Base-by-base conservation (phyloP, 2,888 invertebrate genomes). In the Embidobia sp. region DNA sequence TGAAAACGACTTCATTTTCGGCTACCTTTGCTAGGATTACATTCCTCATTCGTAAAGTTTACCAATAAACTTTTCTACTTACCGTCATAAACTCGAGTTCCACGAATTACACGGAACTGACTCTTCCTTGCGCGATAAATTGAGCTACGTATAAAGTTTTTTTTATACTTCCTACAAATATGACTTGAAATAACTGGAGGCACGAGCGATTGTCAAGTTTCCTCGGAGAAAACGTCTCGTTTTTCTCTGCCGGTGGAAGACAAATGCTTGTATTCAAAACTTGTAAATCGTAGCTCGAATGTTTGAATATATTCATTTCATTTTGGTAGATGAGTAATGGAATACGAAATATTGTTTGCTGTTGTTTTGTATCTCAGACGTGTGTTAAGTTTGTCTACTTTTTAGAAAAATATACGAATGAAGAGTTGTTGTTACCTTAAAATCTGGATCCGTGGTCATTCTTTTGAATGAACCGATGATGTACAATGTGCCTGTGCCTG, bases 381-480 rank as follows among this genome's bases (percentile, higher is more conserved):
- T n/a, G n/a, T n/a, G n/a, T n/a, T n/a, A n/a, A n/a, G n/a, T n/a
- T n/a, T n/a, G n/a, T n/a, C n/a, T n/a, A n/a, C n/a, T n/a, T n/a
- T n/a, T n/a, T n/a, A n/a, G n/a, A n/a, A n/a, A n/a, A n/a, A n/a
- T n/a, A n/a, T n/a, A n/a, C n/a, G 10, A 27, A 29, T 11, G 1
- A 18, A 61, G n/a, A n/a, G n/a, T n/a, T n/a, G n/a, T n/a, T n/a
- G n/a, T 64, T 88, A 93, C 94, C 92, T 95, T 95, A 89, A 95
- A 95, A 90, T 95, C 95, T 26, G 94, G 93, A 87, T 94, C 94
- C 19, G 92, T 91, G 26, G 92, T 91, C 86, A 93, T 92, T 86
- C 93, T 92, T 85, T 95, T 94, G 89, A 95, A 95, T 26, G 94
- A 94, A 74, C 96, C 96, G 57, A 95, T 93, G 83, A 96, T 94